Base-by-base conservation (phyloP, 1,140 invertebrate species). In the Euwallacea similis region DNA sequence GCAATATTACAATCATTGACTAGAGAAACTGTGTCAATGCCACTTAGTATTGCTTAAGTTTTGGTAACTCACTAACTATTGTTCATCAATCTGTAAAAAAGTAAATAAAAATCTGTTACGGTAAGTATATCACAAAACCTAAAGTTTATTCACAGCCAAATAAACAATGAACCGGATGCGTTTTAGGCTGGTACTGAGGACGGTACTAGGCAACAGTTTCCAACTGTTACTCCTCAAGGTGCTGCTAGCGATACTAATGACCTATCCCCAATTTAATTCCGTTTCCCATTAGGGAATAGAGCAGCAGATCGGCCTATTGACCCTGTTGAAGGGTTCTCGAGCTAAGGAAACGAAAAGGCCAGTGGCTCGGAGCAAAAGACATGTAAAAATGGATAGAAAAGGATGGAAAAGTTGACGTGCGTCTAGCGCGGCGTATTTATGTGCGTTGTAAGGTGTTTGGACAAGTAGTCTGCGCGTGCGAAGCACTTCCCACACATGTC, bases 401-500 rank as follows among this genome's bases (percentile, higher is more conserved):
- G 61, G 61, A 63, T 63, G 61, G 61, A 63, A 63, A 63, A 10
- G 55, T 13, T 56, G 10, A n/a, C 13, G 10, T 42, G 15, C 59
- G 59, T 59, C 60, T 69, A 75, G 53, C 74, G 74, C 16, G 74
- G 74, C n/a, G 87, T 89, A 82, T 93, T 91, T 69, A 94, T 91
- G 83, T 95, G 93, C 6, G 93, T 95, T 62, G 93, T 94, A 67
- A 95, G 86, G 81, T 95, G 93, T 82, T 95, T 95, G 71, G 92
- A 94, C n/a, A 95, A 87, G 77, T 95, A 95, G 79, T 95, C 93
- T 42, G 93, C 93, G 7, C 93, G 83, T 8, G 93, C 93, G 83
- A 95, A 95, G 80, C 92, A 94, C 80, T 95, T 95, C 73, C 93
- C 93, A 82, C 94, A 95, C 80, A 93, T 92, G 81, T 95, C 92